Evolutionary conservation across 2,797 vertebrate genomes (phyloP).

Genomic region (Acanthiza pusilla): DNA sequence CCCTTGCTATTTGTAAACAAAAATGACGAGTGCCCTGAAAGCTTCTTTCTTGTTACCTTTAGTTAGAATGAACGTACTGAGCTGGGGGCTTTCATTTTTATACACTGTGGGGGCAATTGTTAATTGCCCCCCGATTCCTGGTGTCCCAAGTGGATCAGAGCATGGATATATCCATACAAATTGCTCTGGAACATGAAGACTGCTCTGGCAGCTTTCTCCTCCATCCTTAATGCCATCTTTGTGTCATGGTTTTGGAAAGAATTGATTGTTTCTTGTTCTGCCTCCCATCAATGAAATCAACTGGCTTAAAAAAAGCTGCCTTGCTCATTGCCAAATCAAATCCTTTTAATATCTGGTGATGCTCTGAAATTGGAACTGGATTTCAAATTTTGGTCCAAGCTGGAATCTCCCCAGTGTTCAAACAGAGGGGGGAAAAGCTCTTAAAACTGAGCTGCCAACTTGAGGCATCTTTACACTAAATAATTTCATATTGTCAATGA

Average conservation of each 20-base stretch:
- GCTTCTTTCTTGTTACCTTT: background rate
- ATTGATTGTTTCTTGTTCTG: constrained; percentile 12
- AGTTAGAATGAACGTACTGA: background rate
- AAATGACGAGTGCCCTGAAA: background rate
- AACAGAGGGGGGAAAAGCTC: background rate
- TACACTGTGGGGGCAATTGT: background rate
- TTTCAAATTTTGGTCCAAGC: constrained; percentile 12
- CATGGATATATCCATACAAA: background rate
- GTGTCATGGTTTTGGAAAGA: background rate
- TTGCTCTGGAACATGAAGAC: background rate
- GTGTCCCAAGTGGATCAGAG: background rate
- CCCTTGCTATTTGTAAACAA: background rate
- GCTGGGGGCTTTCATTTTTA: background rate
- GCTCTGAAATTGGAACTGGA: constrained; percentile 18
- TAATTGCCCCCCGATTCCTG: background rate
- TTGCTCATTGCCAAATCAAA: constrained; percentile 9
- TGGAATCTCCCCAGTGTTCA: constrained; percentile 25
- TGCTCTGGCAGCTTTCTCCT: background rate
- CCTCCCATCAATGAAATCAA: constrained; percentile 32
- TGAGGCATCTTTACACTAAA: background rate
- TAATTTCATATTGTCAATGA: background rate
- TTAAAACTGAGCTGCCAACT: background rate
- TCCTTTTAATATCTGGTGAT: constrained; percentile 46
- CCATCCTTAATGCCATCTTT: background rate
- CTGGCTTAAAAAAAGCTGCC: background rate